These are phyloP conservation scores for Speoplatyrhinus poulsoni DNA, from an alignment of 2,113 vertebrate genomes.

Conservation along the genomic window DNA sequence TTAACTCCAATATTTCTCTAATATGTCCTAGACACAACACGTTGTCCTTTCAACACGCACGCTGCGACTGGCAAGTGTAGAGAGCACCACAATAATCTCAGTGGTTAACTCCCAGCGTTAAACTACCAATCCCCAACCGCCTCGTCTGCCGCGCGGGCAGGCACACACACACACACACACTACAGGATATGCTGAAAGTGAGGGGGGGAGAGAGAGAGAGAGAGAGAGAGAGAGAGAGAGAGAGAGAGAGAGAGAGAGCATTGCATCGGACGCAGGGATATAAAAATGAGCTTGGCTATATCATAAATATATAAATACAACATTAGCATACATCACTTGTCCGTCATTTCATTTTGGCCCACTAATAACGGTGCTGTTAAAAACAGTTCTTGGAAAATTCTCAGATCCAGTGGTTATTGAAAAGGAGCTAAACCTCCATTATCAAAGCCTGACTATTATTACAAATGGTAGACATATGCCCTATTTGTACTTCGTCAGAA, in stretches of 20 bases:
- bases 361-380: too few species aligned
- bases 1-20: neutral
- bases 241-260: neutral
- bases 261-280: neutral
- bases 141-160: neutral
- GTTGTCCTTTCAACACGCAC: conserved; percentile 35
- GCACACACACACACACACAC: conserved; percentile 5
- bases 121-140: conserved; percentile 26
- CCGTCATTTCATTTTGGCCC: too few species aligned
- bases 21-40: conserved; percentile 2
- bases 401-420: neutral
- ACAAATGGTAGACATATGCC: too few species aligned
- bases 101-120: conserved; percentile 63
- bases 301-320: too few species aligned
- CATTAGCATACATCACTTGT: too few species aligned
- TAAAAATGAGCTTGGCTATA: neutral
- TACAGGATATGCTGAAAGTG: conserved; percentile 4
- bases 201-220: neutral
- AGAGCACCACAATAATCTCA: conserved; percentile 54
- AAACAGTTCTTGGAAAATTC: too few species aligned
- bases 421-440: neutral
- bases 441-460: neutral
- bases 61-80: conserved; percentile 67
- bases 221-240: neutral
- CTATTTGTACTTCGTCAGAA: too few species aligned